Conservation (phyloP, 2,113 vertebrate species). For the Mohoua ochrocephala region DNA sequence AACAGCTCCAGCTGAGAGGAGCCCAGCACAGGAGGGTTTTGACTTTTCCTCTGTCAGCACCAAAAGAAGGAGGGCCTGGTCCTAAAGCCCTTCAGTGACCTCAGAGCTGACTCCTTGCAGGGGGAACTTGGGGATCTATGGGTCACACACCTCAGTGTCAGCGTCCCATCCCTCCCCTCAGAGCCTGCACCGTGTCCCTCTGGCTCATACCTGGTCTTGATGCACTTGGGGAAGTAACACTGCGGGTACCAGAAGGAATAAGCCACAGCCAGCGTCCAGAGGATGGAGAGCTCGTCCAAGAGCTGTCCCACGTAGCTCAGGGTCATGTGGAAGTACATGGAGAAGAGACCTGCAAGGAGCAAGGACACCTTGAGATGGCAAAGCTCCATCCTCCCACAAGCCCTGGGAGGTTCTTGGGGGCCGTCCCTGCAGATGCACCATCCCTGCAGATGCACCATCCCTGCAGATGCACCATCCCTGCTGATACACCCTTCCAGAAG, state of each 20-base stretch:
- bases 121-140: neutral
- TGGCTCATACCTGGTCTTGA: conserved; percentile 80
- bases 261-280: conserved; percentile 83
- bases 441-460: neutral
- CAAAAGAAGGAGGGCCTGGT: neutral
- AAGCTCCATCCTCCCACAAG: neutral
- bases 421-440: neutral
- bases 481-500: neutral
- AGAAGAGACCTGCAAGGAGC: conserved; percentile 80
- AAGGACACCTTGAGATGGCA: neutral
- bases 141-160: neutral
- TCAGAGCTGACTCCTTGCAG: neutral
- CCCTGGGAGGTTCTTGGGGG: neutral
- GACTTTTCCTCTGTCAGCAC: neutral
- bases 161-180: neutral
- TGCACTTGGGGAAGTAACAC: conserved; percentile 79
- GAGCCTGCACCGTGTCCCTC: neutral
- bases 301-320: conserved; percentile 93
- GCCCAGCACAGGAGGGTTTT: neutral
- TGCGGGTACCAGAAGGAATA: conserved; percentile 88
- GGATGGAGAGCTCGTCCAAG: conserved; percentile 91
- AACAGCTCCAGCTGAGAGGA: neutral
- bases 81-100: neutral
- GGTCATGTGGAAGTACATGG: conserved; percentile 93
- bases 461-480: no score